Base-by-base conservation (phyloP, 1,140 invertebrate species). In the Calephelis virginiensis region DNA sequence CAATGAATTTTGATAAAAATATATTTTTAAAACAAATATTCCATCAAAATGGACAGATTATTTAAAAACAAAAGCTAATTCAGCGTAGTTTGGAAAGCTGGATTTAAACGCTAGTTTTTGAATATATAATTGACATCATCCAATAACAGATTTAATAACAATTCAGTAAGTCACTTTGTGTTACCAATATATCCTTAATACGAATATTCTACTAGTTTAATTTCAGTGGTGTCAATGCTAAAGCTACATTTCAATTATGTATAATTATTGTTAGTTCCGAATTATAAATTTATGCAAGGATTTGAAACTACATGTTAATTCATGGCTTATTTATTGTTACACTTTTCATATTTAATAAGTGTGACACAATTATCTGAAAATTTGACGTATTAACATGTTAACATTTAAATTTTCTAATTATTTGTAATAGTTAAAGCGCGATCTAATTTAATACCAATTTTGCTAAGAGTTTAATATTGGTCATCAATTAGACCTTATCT, bases 31-130 rank as follows among this genome's bases (percentile, higher is more conserved):
- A 82, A 87, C 74, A 81, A 64, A 78, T 68, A 72, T 80, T 83
- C 81, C 77, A 81, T 83, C 64, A 81, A 86, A 90, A 88, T 87
- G 86, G 83, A 89, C 85, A 87, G 81, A 84, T 83, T 67, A 78
- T 68, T 81, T 83, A 71, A 78, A 56, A 56, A 75, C 72, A 80
- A 77, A 81, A 63, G 17, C 43, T 40, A 64, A 64, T 56, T 53
- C 40, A 56, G 63, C 63, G 10, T 56, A 64, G 49, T 64, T 50
- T 53, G 45, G 49, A 64, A 50, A 64, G 88, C 84, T 88, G 84
- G 81, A 87, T 83, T 89, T 82, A 88, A 89, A 90, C 75, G 67
- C 74, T 79, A 80, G 64, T 66, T 67, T 70, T 69, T 72, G 68
- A 43, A 46, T 56, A 38, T 45, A 50, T 64, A 64, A 56, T 50